Evolutionary conservation across 2,113 vertebrate species (phyloP).

Genomic region (Entomyzon cyanotis): DNA sequence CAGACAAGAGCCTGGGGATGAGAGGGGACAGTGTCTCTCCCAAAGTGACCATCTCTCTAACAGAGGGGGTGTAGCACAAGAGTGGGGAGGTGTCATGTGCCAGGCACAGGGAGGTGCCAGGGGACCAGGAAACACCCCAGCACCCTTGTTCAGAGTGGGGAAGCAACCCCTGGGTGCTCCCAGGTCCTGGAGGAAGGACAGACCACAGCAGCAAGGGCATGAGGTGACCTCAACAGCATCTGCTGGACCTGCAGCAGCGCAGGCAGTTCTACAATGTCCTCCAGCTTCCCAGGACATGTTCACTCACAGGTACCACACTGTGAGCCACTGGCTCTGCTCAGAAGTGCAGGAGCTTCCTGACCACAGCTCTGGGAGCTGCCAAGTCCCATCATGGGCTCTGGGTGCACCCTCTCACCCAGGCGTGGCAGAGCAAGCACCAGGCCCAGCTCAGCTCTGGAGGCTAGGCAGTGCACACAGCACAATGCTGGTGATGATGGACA

Average conservation of each 20-base stretch:
- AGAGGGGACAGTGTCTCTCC: neutral
- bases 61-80: neutral
- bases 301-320: neutral
- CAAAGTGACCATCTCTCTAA: fast-evolving
- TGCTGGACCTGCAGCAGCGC: neutral
- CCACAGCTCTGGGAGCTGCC: neutral
- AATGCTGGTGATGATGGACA: neutral
- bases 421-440: neutral
- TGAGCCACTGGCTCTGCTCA: neutral
- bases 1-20: neutral
- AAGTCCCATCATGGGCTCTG: fast-evolving
- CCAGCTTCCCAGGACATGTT: neutral
- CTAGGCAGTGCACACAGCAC: neutral
- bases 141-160: neutral
- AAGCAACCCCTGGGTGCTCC: neutral
- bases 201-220: fast-evolving
- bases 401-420: neutral
- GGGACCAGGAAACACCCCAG: neutral
- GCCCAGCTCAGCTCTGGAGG: fast-evolving
- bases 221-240: neutral
- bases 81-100: neutral
- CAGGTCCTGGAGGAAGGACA: neutral
- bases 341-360: neutral
- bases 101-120: neutral
- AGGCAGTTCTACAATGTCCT: neutral